Evolutionary conservation across 2,797 vertebrate genomes (phyloP).

Genomic region (Syngnathus rostellatus): DNA sequence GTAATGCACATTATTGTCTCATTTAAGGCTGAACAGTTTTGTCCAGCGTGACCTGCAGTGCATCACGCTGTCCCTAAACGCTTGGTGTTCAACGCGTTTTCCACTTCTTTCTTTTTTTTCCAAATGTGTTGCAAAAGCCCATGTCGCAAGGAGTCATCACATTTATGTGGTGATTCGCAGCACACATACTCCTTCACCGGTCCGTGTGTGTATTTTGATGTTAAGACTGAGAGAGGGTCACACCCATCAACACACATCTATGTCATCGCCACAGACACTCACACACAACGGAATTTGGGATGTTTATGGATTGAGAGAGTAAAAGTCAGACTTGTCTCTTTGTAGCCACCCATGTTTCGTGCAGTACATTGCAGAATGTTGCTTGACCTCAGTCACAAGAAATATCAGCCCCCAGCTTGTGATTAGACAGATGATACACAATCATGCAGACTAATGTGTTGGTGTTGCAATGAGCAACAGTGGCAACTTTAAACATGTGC

Average conservation of each 20-base stretch:
- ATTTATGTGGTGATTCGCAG: neutral
- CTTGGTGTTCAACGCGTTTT: neutral
- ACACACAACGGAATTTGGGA: neutral
- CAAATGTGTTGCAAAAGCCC: neutral
- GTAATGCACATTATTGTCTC: too few species aligned
- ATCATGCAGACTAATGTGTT: neutral
- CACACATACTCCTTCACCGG: neutral
- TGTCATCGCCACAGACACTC: neutral
- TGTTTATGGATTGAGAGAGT: constrained; percentile 1
- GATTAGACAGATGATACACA: constrained; percentile 2
- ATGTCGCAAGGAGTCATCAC: neutral
- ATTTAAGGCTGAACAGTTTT: too few species aligned
- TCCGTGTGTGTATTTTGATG: neutral
- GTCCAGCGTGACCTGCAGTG: too few species aligned
- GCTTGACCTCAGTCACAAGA: neutral
- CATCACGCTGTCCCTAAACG: too few species aligned
- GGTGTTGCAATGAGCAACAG: neutral
- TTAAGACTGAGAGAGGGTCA: neutral
- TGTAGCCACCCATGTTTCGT: neutral
- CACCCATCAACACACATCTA: neutral
- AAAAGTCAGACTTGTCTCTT: neutral
- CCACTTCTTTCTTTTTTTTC: neutral
- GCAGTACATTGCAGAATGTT: neutral
- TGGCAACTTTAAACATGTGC: neutral
- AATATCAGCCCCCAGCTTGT: neutral